Percentiles rank a stretch among this genome's conserved stretches.
Conservation (phyloP, 1,140 invertebrate species). For the Bombus ignitus region DNA sequence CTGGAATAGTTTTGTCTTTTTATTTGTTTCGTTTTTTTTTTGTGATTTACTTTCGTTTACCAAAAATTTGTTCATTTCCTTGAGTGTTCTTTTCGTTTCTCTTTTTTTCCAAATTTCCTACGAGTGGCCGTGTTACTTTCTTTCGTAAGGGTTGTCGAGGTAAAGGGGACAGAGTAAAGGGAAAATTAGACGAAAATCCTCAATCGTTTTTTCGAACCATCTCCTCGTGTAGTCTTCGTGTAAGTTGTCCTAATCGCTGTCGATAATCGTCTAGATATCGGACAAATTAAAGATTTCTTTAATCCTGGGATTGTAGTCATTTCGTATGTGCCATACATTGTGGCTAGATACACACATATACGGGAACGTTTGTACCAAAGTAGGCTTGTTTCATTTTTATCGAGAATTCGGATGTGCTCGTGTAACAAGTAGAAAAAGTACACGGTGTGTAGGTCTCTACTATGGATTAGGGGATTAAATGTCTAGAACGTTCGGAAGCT, state of each 20-base stretch:
- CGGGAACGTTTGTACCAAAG: background rate
- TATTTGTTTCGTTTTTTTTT: background rate
- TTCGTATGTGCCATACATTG: too few relatives aligned
- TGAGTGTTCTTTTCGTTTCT: background rate
- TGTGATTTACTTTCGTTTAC: background rate
- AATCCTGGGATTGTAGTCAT: background rate
- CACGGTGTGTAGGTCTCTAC: background rate
- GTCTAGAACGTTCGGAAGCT: conserved; percentile 13
- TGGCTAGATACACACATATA: background rate
- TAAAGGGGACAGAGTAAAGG: background rate
- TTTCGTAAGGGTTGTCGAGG: background rate
- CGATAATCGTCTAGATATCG: background rate
- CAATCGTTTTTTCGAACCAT: background rate
- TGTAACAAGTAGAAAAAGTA: background rate
- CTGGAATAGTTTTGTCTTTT: conserved; percentile 46
- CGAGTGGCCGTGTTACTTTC: background rate
- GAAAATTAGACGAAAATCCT: background rate
- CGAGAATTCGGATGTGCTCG: conserved; percentile 5
- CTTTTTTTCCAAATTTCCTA: background rate
- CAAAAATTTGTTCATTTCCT: background rate
- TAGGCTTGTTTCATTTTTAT: background rate
- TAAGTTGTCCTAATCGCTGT: background rate
- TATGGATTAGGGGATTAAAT: background rate
- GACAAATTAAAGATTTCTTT: background rate
- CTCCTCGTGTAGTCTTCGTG: background rate